Base-by-base conservation (phyloP, 1,140 invertebrate species). In the Zeugodacus cucurbitae region DNA sequence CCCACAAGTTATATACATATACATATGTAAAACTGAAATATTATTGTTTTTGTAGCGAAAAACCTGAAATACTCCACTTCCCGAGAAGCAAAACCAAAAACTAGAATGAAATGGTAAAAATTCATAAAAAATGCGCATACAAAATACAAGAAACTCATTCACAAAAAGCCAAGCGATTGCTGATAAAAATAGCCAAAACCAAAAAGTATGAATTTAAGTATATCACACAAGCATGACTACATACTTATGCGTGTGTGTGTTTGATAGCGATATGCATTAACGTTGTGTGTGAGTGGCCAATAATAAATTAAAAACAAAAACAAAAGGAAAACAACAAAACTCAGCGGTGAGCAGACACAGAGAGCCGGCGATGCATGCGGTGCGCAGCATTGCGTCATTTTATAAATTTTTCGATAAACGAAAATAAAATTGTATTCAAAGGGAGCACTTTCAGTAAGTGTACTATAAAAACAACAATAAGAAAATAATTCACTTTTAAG, bases 111-210 rank as follows among this genome's bases (percentile, higher is more conserved):
- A n/a, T 7, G 17, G 1, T 41, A 41, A 8, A 8, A n/a, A n/a
- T 41, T 74, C 17, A 74, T n/a, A 74, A 74, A 74, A 74, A 20
- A 37, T 37, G 34, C 5, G 70, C 34, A 74, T 2, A 74, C 26
- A 41, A 74, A 74, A 74, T 37, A 22, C 48, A 44, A 74, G n/a
- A 74, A 74, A 41, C 70, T 74, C 70, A 74, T 74, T 74, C 70
- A 74, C 70, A 74, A 44, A 74, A 74, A 22, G 5, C 6, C 22
- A 74, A 8, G 8, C 37, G 34, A 8, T 44, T 11, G 70, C 22
- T 74, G 70, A 37, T 74, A 74, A 74, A 74, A 74, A 74, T 74
- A 41, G 22, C 37, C 2, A 41, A 41, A 44, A 22, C 32, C 20
- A n/a, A 74, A 74, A n/a, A 62, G 59, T 62, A 62, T n/a, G 20